Base-by-base conservation (phyloP, 2,888 invertebrate genomes). In the Harpalus rubripes region DNA sequence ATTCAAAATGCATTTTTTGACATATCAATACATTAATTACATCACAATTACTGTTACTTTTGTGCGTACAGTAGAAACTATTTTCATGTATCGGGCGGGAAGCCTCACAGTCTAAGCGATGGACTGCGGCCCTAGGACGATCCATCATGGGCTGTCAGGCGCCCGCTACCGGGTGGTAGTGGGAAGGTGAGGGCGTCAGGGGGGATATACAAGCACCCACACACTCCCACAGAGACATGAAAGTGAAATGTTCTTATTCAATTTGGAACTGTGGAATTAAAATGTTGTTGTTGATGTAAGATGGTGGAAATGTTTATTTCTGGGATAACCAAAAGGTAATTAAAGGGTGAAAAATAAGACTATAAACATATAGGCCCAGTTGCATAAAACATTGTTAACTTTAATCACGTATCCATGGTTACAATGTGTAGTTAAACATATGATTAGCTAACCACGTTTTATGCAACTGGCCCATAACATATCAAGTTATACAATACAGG, bases 91-190 rank as follows among this genome's bases (percentile, higher is more conserved):
- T 15, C 68, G 39, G 12, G 61, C 18, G 58, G 7, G 78, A 22
- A 7, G 15, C 39, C 7, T 90, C 90, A 89, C 90, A 90, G 88
- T 90, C 90, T 90, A 90, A 90, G 89, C 88, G 88, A 88, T 88
- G 89, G 90, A 90, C 90, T 89, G 32, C 44, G 59, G 90, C 91
- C 89, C 89, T 89, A 88, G 90, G 91, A 90, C 92, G 93, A 91
- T 93, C 93, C 92, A 91, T 89, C 91, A 91, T 89, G 88, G 89
- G 89, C 89, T 90, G 88, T 91, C 93, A 91, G 92, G 92, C 92
- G 92, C 91, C 91, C 90, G 89, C 89, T 88, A 89, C 90, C 90
- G 91, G 88, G 88, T 89, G 89, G 89, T 88, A 88, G 88, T 89
- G 88, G 88, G 88, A 88, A 32, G 26, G 15, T 26, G 16, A 7